A percentile compares a stretch with the other conserved stretches of the same genome.
Conservation (phyloP, 1,140 invertebrate genomes). For the Sogatella furcifera region DNA sequence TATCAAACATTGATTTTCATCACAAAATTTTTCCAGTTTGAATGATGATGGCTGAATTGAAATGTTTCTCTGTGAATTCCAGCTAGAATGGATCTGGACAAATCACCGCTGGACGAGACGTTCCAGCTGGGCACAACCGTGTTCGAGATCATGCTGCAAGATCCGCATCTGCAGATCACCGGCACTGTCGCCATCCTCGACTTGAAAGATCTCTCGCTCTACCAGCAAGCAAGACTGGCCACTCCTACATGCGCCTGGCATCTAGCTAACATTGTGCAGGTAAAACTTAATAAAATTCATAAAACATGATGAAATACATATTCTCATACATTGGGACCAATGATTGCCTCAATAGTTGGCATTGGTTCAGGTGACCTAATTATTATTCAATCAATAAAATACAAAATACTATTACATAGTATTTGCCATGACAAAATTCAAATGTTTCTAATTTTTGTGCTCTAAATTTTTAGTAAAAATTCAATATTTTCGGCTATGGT, state of each 20-base stretch:
- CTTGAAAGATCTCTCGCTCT: conserved; percentile 33
- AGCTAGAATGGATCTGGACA: conserved; percentile 19
- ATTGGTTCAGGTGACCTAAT: too few relatives aligned
- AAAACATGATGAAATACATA: too few relatives aligned
- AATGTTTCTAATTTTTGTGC: too few relatives aligned
- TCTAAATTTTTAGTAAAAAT: too few relatives aligned
- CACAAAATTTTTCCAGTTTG: too few relatives aligned
- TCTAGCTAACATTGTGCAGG: conserved; percentile 21
- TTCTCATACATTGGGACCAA: too few relatives aligned
- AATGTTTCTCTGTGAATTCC: conserved; percentile 1
- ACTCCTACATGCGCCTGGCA: conserved; percentile 29
- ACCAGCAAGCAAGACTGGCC: conserved; percentile 36
- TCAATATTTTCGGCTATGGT: too few relatives aligned
- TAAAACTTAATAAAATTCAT: conserved; percentile 11
- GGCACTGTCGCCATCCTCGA: conserved; percentile 36
- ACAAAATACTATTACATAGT: too few relatives aligned
- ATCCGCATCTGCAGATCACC: conserved; percentile 35
- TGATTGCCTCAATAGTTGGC: too few relatives aligned
- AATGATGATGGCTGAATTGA: background rate
- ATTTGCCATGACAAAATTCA: too few relatives aligned
- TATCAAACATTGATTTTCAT: too few relatives aligned
- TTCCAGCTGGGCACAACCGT: conserved; percentile 21
- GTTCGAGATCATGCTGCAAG: conserved; percentile 35
- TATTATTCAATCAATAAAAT: too few relatives aligned
- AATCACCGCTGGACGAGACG: conserved; percentile 17